These are phyloP conservation scores for Atopsyche davidsoni DNA, from an alignment of 1,140 invertebrate genomes.

Conservation along the genomic window DNA sequence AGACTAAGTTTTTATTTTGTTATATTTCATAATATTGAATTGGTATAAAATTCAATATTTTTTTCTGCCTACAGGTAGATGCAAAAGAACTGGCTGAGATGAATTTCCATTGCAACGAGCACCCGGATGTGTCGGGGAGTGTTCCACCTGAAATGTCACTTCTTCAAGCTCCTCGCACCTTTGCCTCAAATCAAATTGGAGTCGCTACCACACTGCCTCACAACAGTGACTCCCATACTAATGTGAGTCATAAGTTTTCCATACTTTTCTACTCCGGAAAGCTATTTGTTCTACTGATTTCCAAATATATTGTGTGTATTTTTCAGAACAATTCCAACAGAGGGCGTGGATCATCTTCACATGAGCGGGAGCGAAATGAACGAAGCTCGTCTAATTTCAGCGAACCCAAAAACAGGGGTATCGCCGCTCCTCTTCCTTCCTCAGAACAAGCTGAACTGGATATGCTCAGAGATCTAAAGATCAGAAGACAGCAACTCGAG, in stretches of 20 bases:
- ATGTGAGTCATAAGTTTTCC: conserved; percentile 10
- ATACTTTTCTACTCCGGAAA: not conserved
- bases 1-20: too few species aligned
- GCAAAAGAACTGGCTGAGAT: conserved; percentile 44
- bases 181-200: conserved; percentile 43
- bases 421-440: not conserved
- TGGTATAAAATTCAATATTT: too few species aligned
- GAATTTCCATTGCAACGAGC: conserved; percentile 37
- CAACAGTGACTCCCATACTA: conserved; percentile 30
- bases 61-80: too few species aligned
- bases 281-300: not conserved
- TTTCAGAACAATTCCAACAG: conserved; percentile 10
- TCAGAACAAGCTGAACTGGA: conserved; percentile 18
- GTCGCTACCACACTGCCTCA: conserved; percentile 45
- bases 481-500: conserved; percentile 47
- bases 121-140: conserved; percentile 33
- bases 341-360: conserved; percentile 29
- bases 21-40: too few species aligned
- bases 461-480: conserved; percentile 38
- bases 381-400: not conserved
- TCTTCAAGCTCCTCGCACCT: conserved; percentile 32
- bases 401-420: conserved; percentile 1
- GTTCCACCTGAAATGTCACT: not conserved
- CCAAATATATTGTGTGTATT: not conserved
- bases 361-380: conserved; percentile 36